Conservation (phyloP, 2,797 vertebrate species). For the Mormyrus proboscirostris region DNA sequence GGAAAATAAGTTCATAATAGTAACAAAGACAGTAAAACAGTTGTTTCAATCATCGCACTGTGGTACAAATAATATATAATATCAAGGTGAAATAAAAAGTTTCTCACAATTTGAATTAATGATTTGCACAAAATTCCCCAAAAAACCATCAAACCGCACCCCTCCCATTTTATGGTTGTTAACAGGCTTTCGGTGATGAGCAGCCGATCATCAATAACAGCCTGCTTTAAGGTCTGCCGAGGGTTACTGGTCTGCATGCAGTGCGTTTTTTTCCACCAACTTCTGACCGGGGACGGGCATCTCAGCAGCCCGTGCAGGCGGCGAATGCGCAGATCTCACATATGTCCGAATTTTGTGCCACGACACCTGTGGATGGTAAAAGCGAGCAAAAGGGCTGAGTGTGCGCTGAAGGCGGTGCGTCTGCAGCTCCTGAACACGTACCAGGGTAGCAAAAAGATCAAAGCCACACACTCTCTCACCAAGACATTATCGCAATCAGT, state of each 20-base stretch:
- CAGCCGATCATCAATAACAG: neutral
- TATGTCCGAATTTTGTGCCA: conserved; percentile 47
- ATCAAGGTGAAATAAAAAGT: neutral
- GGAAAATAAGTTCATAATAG: neutral
- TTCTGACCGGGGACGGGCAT: conserved; percentile 4
- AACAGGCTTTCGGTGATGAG: conserved; percentile 27
- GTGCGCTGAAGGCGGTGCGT: neutral
- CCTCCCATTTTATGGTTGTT: neutral
- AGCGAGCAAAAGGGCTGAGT: neutral
- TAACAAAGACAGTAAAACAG: conserved; percentile 49
- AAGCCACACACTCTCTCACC: too few species aligned
- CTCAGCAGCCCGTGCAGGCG: conserved; percentile 65
- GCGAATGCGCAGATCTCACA: conserved; percentile 69
- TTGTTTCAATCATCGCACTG: neutral
- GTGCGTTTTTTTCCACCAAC: neutral
- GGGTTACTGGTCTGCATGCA: neutral
- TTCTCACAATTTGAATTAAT: neutral
- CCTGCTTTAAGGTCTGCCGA: neutral
- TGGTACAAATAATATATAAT: neutral
- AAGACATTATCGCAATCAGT: neutral
- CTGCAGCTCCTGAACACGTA: neutral
- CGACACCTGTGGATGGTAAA: neutral
- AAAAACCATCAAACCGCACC: neutral
- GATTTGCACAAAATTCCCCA: neutral
- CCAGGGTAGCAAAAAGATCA: neutral